Percentiles rank a stretch among this genome's conserved stretches.
These are phyloP conservation scores for Eurypyga helias DNA, from an alignment of 2,113 vertebrate species.

Conservation along the genomic window DNA sequence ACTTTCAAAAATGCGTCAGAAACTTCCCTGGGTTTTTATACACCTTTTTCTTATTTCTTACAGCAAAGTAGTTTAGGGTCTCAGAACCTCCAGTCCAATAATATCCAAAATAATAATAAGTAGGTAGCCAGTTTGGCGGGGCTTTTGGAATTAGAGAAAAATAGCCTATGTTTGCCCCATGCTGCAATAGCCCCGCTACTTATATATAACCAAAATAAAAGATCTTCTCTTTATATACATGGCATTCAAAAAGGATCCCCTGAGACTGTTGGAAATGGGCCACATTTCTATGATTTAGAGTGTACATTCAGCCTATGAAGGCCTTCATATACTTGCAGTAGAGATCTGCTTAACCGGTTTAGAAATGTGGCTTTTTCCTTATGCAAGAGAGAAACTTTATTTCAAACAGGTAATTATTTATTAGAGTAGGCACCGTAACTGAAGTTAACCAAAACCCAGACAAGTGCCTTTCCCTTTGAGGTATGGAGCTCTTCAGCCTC, in stretches of 20 bases:
- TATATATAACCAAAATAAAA: background rate
- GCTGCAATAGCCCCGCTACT: background rate
- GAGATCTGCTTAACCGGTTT: background rate
- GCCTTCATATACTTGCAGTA: background rate
- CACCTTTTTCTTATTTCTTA: background rate
- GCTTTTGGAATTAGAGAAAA: background rate
- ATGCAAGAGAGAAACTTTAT: background rate
- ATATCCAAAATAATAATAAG: background rate
- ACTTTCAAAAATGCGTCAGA: background rate
- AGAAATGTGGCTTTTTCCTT: background rate
- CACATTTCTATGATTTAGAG: background rate
- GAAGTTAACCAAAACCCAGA: background rate
- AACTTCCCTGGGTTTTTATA: background rate
- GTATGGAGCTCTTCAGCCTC: background rate
- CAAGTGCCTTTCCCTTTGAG: background rate
- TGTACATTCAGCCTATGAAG: background rate
- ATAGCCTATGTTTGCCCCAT: background rate
- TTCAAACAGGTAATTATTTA: background rate
- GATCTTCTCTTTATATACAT: background rate
- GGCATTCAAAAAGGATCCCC: background rate
- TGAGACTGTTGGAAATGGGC: background rate
- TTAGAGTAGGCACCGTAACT: background rate
- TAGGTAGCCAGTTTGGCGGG: background rate
- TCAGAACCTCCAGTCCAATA: background rate
- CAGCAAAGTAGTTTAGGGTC: background rate